Percentiles rank a stretch among this genome's conserved stretches.
Conservation (phyloP, 2,888 invertebrate species). For the Amphiduros pacificus region DNA sequence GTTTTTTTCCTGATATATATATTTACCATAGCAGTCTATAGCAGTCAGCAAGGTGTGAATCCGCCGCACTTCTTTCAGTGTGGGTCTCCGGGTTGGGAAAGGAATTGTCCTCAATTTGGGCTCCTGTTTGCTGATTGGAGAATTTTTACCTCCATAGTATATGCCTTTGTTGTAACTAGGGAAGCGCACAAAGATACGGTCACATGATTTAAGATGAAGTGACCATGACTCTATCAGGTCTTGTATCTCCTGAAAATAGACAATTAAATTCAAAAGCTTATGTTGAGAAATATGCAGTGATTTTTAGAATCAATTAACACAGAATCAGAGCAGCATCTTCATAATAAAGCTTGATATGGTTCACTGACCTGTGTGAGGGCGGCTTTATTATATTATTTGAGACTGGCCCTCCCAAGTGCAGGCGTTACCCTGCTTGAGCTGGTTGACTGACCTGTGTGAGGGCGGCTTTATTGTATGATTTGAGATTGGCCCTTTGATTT, state of each 20-base stretch:
- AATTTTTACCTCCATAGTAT: conserved; percentile 74
- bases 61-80: conserved; percentile 77
- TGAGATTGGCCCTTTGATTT: no score
- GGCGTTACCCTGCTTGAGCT: conserved; percentile 65
- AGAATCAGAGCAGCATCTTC: no score
- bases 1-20: no score
- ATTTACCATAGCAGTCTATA: conserved; percentile 26
- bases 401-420: conserved; percentile 80
- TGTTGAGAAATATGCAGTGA: no score
- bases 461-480: no score
- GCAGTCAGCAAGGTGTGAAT: conserved; percentile 69
- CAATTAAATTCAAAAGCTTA: no score
- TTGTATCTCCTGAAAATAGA: conserved; percentile 70
- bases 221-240: conserved; percentile 73
- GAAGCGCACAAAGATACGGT: conserved; percentile 76
- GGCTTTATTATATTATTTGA: conserved; percentile 79
- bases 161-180: conserved; percentile 72
- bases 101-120: conserved; percentile 65
- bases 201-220: conserved; percentile 68
- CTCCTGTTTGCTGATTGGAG: conserved; percentile 64
- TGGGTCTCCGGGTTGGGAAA: conserved; percentile 80
- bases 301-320: no score
- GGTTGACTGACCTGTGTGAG: no score
- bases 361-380: conserved; percentile 71
- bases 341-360: no score